A percentile compares a stretch with the other conserved stretches of the same genome.
phyloP scores from a whole-genome alignment of 2,797 vertebrate species.

The Eurystomus glaucurus region DNA sequence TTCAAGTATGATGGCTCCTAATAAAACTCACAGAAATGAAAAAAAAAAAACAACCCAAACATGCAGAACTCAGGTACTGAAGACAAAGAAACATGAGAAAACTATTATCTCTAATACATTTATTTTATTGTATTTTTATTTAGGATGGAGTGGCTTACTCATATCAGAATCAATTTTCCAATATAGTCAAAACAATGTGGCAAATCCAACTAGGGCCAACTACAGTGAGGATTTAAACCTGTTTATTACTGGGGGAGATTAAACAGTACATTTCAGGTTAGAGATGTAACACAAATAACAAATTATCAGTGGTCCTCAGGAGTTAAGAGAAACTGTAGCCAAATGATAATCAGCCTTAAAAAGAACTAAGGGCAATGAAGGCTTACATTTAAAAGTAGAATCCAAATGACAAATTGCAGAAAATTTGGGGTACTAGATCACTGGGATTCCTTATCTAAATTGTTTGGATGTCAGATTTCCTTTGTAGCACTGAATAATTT shows the following conservation, averaged over 20 bases:
- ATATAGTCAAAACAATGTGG: not conserved
- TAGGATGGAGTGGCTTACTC: not conserved
- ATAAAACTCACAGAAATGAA: not conserved
- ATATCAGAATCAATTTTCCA: not conserved
- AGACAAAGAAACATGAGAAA: not conserved
- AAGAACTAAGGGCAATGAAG: not conserved
- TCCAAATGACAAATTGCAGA: slow-evolving; percentile 31
- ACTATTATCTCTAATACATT: not conserved
- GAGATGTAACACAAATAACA: not conserved
- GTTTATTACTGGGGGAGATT: not conserved
- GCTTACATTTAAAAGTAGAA: not conserved
- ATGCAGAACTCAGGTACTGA: not conserved
- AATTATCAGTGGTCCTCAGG: not conserved
- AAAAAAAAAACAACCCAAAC: not conserved
- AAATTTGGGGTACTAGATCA: slow-evolving; percentile 9
- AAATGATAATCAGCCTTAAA: not conserved
- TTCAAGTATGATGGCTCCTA: slow-evolving; percentile 1
- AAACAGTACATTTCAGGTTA: not conserved
- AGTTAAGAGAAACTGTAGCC: not conserved
- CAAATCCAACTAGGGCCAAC: not conserved
- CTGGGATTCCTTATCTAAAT: slow-evolving; percentile 79
- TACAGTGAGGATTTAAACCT: not conserved
- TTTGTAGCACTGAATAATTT: slow-evolving; percentile 75
- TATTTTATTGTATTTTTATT: not conserved
- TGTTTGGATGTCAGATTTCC: slow-evolving; percentile 72